phyloP scores from a whole-genome alignment of 2,113 vertebrate genomes.

The Rhea americana region DNA sequence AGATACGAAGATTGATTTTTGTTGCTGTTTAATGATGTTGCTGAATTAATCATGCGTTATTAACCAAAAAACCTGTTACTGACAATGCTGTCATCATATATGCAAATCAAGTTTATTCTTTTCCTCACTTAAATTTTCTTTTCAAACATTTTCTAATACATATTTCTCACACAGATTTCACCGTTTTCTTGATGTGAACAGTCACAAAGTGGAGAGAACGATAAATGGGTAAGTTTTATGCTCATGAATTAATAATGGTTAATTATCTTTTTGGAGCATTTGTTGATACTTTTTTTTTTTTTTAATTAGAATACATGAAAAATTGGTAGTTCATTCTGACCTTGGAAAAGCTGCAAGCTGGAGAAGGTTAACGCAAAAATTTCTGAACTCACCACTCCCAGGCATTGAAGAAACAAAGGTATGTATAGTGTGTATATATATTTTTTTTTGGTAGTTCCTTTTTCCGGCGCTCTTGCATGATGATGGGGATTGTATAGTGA shows the following conservation, averaged over 20 bases:
- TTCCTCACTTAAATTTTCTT: neutral
- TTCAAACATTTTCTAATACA: neutral
- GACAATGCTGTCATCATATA: neutral
- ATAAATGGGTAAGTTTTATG: slow-evolving; percentile 85
- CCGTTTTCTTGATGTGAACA: slow-evolving; percentile 90
- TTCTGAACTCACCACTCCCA: slow-evolving; percentile 86
- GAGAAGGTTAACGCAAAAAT: slow-evolving; percentile 89
- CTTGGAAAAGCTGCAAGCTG: slow-evolving; percentile 93
- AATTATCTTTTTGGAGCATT: neutral
- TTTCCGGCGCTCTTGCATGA: neutral
- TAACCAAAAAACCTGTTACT: neutral
- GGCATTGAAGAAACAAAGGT: slow-evolving; percentile 86
- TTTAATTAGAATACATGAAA: slow-evolving; percentile 88
- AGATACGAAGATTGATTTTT: neutral
- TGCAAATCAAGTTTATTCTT: neutral
- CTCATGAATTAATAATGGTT: neutral
- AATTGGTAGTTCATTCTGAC: slow-evolving; percentile 94
- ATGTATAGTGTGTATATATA: neutral
- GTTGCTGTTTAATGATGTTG: neutral
- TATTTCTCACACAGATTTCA: slow-evolving; percentile 85
- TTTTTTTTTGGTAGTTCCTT: neutral
- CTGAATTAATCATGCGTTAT: neutral
- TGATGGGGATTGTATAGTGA: neutral
- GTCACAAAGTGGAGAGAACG: slow-evolving; percentile 88
- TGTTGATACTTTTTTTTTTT: slow-evolving; percentile 13